A percentile compares a stretch with the other conserved stretches of the same genome.
Evolutionary conservation across 2,113 vertebrate genomes (phyloP).

Genomic region (Rhinogobius similis): DNA sequence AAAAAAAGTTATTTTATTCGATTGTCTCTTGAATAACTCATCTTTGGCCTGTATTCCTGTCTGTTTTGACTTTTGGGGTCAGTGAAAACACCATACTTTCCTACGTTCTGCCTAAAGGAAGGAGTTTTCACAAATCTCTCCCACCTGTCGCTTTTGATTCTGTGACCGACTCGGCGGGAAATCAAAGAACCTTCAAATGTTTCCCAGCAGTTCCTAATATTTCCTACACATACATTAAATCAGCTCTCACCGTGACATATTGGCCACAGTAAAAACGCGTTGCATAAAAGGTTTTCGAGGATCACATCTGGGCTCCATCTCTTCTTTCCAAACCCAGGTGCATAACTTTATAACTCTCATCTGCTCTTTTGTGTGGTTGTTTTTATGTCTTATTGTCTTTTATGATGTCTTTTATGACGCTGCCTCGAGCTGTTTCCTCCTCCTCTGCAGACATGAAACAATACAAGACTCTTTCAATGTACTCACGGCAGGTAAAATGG

Average conservation of each 20-base stretch:
- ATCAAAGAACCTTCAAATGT: background rate
- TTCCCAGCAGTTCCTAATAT: background rate
- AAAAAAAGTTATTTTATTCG: too few species aligned
- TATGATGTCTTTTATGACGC: conserved; percentile 20
- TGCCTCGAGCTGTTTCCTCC: conserved; percentile 15
- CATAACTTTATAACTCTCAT: conserved; percentile 15
- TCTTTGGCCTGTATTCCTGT: background rate
- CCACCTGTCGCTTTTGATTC: background rate
- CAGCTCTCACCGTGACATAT: background rate
- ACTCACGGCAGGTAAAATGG: background rate
- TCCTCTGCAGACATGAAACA: background rate
- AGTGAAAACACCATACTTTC: background rate
- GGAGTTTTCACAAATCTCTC: background rate
- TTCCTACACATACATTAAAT: conserved; percentile 4
- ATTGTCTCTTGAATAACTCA: too few species aligned
- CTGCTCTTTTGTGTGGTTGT: conserved; percentile 25
- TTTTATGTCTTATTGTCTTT: conserved; percentile 11
- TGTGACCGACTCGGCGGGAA: background rate
- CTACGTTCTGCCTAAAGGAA: background rate
- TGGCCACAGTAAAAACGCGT: background rate
- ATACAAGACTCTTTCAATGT: conserved; percentile 3
- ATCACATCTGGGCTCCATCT: conserved; percentile 49
- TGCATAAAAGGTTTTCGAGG: conserved; percentile 16
- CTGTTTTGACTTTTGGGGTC: background rate
- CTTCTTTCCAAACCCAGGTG: conserved; percentile 36